Conservation (phyloP, 2,888 invertebrate species). For the Thelaira solivaga region DNA sequence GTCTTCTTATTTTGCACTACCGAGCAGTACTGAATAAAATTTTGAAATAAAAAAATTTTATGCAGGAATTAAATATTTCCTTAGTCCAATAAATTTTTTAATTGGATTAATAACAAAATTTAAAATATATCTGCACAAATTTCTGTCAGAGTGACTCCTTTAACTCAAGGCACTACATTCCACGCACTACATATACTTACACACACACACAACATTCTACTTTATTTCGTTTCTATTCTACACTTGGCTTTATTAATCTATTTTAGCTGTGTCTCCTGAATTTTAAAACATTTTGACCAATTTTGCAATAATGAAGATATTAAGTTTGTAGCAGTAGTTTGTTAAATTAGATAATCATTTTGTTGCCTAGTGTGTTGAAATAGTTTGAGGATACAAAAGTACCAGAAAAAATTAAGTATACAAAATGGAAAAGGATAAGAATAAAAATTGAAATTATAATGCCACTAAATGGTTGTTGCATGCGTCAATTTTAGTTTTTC, state of each 20-base stretch:
- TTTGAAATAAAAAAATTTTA: too few species aligned
- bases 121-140: too few species aligned
- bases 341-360: constrained; percentile 6
- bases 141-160: too few species aligned
- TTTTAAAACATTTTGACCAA: constrained; percentile 41
- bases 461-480: constrained; percentile 48
- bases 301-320: constrained; percentile 52
- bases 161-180: too few species aligned
- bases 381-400: background rate
- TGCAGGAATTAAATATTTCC: too few species aligned
- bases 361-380: background rate
- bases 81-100: too few species aligned
- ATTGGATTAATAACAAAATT: too few species aligned
- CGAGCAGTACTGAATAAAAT: too few species aligned
- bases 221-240: background rate
- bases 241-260: background rate
- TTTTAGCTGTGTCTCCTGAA: background rate
- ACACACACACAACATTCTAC: background rate
- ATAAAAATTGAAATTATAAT: constrained; percentile 36
- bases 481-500: constrained; percentile 26
- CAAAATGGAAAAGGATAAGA: background rate
- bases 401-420: background rate
- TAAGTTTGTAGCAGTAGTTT: constrained; percentile 17
- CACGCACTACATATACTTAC: too few species aligned
- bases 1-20: too few species aligned